A percentile compares a stretch with the other conserved stretches of the same genome.
Conservation (phyloP, 2,888 invertebrate genomes). For the Plebejus anna region DNA sequence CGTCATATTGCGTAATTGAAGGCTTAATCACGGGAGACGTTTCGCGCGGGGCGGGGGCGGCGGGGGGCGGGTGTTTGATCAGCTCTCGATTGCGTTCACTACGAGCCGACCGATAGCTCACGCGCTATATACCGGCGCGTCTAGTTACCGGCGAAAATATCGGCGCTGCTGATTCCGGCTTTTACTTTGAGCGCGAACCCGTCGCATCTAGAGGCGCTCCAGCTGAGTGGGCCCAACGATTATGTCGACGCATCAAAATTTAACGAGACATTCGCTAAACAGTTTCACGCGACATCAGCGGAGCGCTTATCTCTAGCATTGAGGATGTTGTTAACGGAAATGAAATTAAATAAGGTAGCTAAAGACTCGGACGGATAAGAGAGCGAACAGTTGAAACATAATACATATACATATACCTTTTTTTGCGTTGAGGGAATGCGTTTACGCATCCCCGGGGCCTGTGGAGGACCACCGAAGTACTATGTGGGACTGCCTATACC, state of each 20-base stretch:
- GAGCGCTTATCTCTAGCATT: background rate
- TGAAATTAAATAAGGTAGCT: background rate
- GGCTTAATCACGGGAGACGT: constrained; percentile 74
- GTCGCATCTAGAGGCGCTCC: background rate
- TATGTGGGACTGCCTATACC: no score
- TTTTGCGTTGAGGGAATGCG: no score
- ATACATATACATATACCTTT: no score
- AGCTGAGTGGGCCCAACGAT: background rate
- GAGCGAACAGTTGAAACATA: background rate
- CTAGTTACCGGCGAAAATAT: constrained; percentile 15
- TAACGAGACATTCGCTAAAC: background rate
- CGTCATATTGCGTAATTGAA: constrained; percentile 76
- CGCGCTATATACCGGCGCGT: constrained; percentile 36
- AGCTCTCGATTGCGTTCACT: constrained; percentile 55
- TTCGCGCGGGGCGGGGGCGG: constrained; percentile 50
- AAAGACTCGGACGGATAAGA: background rate
- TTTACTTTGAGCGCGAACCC: constrained; percentile 2
- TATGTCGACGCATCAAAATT: background rate
- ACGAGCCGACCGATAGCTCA: constrained; percentile 40
- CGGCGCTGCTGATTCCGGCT: constrained; percentile 8
- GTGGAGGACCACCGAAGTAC: no score
- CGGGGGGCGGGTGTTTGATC: constrained; percentile 60
- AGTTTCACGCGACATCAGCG: background rate
- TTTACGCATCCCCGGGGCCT: no score
- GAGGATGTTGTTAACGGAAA: background rate